Conservation (phyloP, 2,113 vertebrate species). For the Abramis brama region DNA sequence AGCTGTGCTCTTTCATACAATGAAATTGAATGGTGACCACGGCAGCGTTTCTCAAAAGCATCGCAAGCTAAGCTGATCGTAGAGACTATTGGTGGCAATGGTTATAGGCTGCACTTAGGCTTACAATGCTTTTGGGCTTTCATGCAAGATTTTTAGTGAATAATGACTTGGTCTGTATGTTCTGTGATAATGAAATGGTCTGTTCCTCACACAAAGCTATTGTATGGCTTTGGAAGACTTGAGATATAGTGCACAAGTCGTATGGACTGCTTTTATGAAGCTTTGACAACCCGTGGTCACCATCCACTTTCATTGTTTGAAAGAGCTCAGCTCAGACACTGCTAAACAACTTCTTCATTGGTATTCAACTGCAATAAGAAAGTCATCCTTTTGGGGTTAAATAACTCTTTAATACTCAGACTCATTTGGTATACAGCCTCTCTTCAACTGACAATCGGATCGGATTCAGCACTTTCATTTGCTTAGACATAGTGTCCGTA, state of each 20-base stretch:
- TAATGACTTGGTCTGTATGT: background rate
- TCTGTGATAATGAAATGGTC: too few relatives aligned
- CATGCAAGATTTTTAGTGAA: background rate
- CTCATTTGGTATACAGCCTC: background rate
- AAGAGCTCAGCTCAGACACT: background rate
- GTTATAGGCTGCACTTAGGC: too few relatives aligned
- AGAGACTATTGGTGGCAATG: too few relatives aligned
- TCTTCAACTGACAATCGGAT: background rate
- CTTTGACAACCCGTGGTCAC: background rate
- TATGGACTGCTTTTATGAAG: background rate
- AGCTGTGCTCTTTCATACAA: background rate
- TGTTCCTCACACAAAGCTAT: background rate
- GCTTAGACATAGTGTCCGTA: conserved; percentile 12
- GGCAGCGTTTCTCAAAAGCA: too few relatives aligned
- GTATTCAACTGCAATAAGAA: background rate
- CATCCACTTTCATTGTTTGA: background rate
- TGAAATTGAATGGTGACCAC: background rate
- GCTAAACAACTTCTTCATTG: background rate
- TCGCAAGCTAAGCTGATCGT: too few relatives aligned
- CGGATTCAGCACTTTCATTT: conserved; percentile 25
- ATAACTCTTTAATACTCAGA: background rate
- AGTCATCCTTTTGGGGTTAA: background rate
- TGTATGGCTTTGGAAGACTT: background rate
- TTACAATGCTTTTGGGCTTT: background rate
- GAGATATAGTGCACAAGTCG: background rate